Conservation (phyloP, 92 coral and sea anemone species). For the Zoanthus solanderi region DNA sequence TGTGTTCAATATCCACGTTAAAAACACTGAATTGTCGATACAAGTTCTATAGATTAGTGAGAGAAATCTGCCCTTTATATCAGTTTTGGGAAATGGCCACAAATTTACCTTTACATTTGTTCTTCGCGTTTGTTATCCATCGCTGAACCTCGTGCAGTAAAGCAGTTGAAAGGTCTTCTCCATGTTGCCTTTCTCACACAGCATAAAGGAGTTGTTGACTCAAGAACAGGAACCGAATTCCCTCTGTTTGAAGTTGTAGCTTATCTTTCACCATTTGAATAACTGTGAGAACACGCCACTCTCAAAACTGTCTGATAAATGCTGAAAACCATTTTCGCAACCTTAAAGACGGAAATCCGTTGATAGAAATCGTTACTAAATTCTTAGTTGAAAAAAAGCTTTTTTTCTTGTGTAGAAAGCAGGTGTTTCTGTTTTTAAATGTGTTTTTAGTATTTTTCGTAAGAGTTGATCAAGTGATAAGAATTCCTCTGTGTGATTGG, state of each 20-base stretch:
- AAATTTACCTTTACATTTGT: conserved; percentile 7
- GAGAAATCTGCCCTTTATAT: too few species aligned
- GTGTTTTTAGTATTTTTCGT: conserved; percentile 13
- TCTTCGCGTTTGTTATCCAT: neutral
- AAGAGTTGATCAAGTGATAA: conserved; percentile 30
- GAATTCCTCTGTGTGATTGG: conserved; percentile 37
- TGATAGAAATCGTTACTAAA: neutral
- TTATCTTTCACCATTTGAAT: conserved; percentile 5
- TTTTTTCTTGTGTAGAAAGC: neutral
- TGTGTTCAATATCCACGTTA: too few species aligned
- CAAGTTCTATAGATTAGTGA: too few species aligned
- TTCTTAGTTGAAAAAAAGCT: neutral
- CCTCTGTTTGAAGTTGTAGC: neutral
- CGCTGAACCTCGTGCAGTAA: neutral
- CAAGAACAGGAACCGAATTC: conserved; percentile 14
- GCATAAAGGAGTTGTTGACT: conserved; percentile 25
- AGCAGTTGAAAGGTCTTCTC: neutral
- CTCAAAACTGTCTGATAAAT: neutral
- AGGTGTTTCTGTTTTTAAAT: conserved; percentile 29
- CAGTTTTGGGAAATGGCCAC: neutral
- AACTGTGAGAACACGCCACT: conserved; percentile 3
- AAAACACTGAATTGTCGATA: too few species aligned
- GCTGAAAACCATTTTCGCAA: neutral
- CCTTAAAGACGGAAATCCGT: neutral
- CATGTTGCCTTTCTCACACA: neutral